Evolutionary conservation across 2,113 vertebrate species (phyloP), one percentile per base, ranked within the genome.

Genomic region (Meles meles): DNA sequence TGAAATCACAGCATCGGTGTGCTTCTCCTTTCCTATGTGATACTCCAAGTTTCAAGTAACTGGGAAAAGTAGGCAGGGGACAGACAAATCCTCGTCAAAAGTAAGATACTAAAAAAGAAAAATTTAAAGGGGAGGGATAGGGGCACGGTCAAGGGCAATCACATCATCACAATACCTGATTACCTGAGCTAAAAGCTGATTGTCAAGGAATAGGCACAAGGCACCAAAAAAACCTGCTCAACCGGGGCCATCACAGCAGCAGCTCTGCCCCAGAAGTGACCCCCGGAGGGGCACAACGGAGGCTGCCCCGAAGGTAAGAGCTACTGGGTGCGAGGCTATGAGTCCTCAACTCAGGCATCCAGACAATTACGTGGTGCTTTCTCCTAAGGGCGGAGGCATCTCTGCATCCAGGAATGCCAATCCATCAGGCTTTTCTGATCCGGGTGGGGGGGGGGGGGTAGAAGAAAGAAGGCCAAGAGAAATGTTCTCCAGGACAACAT

Each of bases 21-120:
- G 61, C 17, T 63, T 61, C 55, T 63, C 47, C 39, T 81, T 90
- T 86, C 65, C 37, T 37, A 44, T 9, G 37, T 10, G 37, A 27
- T n/a, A 83, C 59, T 76, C 39, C 7, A 93, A 52, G 49, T 17
- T n/a, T 83, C 63, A 0, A 90, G 76, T 44, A 85, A 91, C 61
- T 65, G 25, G 65, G 76, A 57, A 94, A 90, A 94, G 65, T 39
- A 63, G 61, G n/a, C 8, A 21, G 44, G 23, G 20, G 44, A 21
- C 14, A 44, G 80, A 90, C 42, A 90, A 83, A 76, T 96, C 39
- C 42, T 69, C 63, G 67, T n/a, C 63, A 13, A 55, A 92, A 71
- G 47, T 82, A 44, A 77, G 57, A 90, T 71, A 71, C 55, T 42
- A 76, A 23, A 67, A 96, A 96, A 91, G 14, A 86, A 87, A 88